Evolutionary conservation across 1,140 invertebrate species (phyloP).

Genomic region (Antheraea mylitta): DNA sequence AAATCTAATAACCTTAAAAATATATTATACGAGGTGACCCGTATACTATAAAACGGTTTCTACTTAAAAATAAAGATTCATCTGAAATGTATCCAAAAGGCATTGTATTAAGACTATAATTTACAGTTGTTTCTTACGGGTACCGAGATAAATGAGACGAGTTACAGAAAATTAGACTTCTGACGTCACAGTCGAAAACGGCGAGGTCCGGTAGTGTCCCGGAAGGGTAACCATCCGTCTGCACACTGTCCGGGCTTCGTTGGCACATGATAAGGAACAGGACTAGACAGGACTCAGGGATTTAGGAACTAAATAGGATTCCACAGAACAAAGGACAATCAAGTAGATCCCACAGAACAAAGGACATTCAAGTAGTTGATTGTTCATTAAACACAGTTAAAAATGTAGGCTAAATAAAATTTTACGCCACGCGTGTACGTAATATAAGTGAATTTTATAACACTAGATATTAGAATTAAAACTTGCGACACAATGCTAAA

Average conservation of each 20-base stretch:
- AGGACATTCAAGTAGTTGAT: not conserved
- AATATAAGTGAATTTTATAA: not conserved
- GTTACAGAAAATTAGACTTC: not conserved
- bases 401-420: not conserved
- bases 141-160: slow-evolving; percentile 23
- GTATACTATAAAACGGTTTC: slow-evolving; percentile 50
- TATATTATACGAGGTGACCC: slow-evolving; percentile 62
- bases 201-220: slow-evolving; percentile 8
- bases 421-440: not conserved
- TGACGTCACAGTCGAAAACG: too few species aligned
- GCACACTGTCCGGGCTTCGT: slow-evolving; percentile 55
- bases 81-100: slow-evolving; percentile 38
- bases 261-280: slow-evolving; percentile 67
- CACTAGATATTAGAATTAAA: not conserved
- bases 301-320: slow-evolving; percentile 50
- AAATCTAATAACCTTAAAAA: slow-evolving; percentile 67
- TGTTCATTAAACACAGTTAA: not conserved
- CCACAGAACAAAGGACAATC: slow-evolving; percentile 27
- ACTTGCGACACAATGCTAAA: slow-evolving; percentile 20
- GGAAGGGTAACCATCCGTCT: slow-evolving; percentile 35
- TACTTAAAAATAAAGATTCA: slow-evolving; percentile 55
- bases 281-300: slow-evolving; percentile 70
- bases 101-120: not conserved
- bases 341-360: slow-evolving; percentile 36
- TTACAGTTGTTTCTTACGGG: slow-evolving; percentile 30